phyloP scores from a whole-genome alignment of 2,113 vertebrate genomes.

The Bostrychus sinensis region DNA sequence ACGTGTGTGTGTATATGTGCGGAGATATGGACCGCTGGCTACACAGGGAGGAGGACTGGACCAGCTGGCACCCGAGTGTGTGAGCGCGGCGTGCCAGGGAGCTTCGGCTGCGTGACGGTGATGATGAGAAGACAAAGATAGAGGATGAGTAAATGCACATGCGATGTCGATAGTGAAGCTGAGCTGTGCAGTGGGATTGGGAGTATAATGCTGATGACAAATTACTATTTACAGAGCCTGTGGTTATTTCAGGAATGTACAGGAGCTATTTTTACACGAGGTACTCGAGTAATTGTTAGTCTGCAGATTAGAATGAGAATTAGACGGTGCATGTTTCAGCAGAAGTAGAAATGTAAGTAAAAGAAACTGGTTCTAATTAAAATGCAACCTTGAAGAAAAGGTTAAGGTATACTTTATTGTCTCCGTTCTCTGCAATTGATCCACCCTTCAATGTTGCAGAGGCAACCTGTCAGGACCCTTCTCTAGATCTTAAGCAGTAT shows the following conservation, averaged over 20 bases:
- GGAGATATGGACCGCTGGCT: slow-evolving; percentile 30
- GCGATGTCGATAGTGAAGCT: slow-evolving; percentile 7
- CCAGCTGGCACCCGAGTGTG: slow-evolving; percentile 55
- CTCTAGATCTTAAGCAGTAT: no score
- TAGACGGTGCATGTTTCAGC: neutral
- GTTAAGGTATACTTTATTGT: no score
- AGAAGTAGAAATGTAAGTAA: neutral
- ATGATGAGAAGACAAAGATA: slow-evolving; percentile 43
- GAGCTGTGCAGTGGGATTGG: neutral
- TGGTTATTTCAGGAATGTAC: neutral
- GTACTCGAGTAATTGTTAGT: neutral
- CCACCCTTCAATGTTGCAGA: no score
- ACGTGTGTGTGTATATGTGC: slow-evolving; percentile 52
- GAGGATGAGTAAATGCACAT: slow-evolving; percentile 36
- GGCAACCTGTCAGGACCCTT: no score
- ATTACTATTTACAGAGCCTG: neutral
- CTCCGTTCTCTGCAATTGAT: no score
- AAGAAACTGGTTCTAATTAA: neutral
- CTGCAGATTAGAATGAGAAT: neutral
- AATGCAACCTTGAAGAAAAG: no score
- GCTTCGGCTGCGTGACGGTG: slow-evolving; percentile 12
- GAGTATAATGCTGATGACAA: neutral
- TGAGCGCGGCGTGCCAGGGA: slow-evolving; percentile 31
- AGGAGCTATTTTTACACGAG: neutral
- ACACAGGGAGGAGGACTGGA: slow-evolving; percentile 16